Base-by-base conservation (phyloP, 2,113 vertebrate species). In the Leucosticte australis region DNA sequence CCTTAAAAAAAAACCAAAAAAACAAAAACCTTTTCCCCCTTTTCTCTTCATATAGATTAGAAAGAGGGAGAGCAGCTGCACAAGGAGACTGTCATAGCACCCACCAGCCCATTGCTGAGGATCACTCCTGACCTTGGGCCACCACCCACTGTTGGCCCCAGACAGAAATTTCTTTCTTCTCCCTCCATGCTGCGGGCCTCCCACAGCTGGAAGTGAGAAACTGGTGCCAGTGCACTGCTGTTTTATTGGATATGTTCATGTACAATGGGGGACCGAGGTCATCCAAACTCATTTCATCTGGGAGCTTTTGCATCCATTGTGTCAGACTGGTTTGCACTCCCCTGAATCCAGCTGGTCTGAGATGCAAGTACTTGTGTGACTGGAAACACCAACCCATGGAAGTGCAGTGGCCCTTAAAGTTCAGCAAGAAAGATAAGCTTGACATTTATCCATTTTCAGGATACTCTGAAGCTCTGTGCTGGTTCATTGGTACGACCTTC, bases 11-110 rank as follows among this genome's bases (percentile, higher is more conserved):
- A 57, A 13, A 24, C 35, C 4, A 10, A 4, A 22, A 46, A 30
- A 10, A 4, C 20, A 46, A 30, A 30, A 46, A 18, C 28, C 33
- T 74, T 55, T 10, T 0, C 1, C 5, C 20, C 9, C 15, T 37
- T 60, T 50, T 77, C 59, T 79, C 24, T 46, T 28, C 4, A 17
- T 22, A 27, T 18, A 44, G 33, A 39, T 83, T 70, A 56, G 49
- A 75, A 68, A 52, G 35, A 85, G 24, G 9, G 37, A 90, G 27
- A 90, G 39, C 39, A 67, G 53, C 46, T 87, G 76, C 49, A 56
- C 3, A 3, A 60, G 17, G 13, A 92, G 53, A 10, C 13, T 64
- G 3, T 60, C 47, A n/a, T 64, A 75, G 81, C 41, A 53, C 55
- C 33, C 67, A 65, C 47, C 9, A 9, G 63, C 42, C 46, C 55